A percentile compares a stretch with the other conserved stretches of the same genome.
Evolutionary conservation across 1,140 invertebrate genomes (phyloP).

Genomic region (Pseudomyrmex sp.): DNA sequence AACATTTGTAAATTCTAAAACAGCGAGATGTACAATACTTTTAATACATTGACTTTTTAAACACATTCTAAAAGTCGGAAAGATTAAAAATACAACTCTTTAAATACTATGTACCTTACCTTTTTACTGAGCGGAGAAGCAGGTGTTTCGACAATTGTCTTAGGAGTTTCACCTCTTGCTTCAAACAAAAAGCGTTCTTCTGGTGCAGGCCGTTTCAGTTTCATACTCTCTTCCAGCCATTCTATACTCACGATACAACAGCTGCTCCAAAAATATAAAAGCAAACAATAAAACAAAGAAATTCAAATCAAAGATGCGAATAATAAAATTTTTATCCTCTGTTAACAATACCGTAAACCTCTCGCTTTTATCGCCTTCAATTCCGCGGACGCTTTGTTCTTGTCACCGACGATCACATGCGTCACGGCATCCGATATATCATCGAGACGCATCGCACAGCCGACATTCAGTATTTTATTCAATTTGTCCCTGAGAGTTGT

Average conservation of each 20-base stretch:
- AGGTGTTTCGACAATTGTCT: constrained; percentile 77
- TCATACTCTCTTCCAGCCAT: constrained; percentile 92
- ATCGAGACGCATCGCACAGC: constrained; percentile 92
- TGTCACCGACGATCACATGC: constrained; percentile 91
- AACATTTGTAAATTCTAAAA: constrained; percentile 82
- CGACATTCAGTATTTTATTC: constrained; percentile 91
- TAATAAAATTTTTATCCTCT: neutral
- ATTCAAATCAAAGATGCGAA: neutral
- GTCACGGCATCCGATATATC: constrained; percentile 91
- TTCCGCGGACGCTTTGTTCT: constrained; percentile 82
- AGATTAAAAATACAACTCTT: no score
- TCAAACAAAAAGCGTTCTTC: constrained; percentile 86
- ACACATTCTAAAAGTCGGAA: neutral
- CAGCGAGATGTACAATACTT: constrained; percentile 29
- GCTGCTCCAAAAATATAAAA: constrained; percentile 82
- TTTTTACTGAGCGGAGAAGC: constrained; percentile 89
- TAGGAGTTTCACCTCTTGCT: constrained; percentile 72
- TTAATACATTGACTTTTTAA: neutral
- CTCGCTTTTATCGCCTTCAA: constrained; percentile 82
- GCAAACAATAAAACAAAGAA: constrained; percentile 17
- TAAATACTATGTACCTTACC: constrained; percentile 69
- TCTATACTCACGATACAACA: constrained; percentile 88
- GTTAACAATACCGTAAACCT: constrained; percentile 74
- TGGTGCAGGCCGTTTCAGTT: constrained; percentile 86
- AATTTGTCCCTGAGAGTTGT: constrained; percentile 90